Percentiles rank a stretch among this genome's conserved stretches.
These are phyloP conservation scores for Notarius quadriscutis DNA, from an alignment of 2,113 vertebrate genomes.

Conservation along the genomic window DNA sequence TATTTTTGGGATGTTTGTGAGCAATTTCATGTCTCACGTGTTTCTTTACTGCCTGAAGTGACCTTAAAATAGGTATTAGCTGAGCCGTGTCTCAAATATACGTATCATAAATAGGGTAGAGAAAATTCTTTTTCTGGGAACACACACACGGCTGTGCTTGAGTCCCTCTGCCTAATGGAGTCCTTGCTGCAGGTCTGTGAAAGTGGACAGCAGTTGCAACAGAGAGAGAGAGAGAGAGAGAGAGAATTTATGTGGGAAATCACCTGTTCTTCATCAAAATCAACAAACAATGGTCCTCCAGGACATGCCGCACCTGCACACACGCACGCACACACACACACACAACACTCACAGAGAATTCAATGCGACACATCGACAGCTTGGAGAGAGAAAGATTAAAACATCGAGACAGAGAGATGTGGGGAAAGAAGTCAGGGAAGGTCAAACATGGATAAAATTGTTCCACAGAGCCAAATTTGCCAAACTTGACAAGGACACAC, in stretches of 20 bases:
- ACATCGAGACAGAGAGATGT: too few relatives aligned
- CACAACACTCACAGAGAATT: background rate
- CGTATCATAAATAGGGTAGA: background rate
- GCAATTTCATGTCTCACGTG: slow-evolving; percentile 6
- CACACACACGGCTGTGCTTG: slow-evolving; percentile 29
- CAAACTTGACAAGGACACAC: background rate
- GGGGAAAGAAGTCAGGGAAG: background rate
- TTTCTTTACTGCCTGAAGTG: background rate
- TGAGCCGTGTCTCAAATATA: background rate
- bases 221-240: background rate
- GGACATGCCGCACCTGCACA: background rate
- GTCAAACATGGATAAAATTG: background rate
- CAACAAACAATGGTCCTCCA: background rate
- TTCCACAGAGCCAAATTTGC: background rate
- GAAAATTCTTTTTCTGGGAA: slow-evolving; percentile 28
- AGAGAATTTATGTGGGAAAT: background rate
- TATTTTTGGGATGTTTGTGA: background rate
- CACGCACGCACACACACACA: too few relatives aligned
- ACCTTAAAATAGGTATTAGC: slow-evolving; percentile 11
- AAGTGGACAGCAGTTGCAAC: background rate
- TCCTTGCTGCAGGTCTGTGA: background rate
- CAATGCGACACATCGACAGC: background rate
- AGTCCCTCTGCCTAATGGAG: slow-evolving; percentile 3
- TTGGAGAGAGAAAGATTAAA: background rate
- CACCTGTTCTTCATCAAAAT: background rate